Evolutionary conservation across 2,797 vertebrate species (phyloP).

Genomic region (Lepidocolaptes lacrymiger): DNA sequence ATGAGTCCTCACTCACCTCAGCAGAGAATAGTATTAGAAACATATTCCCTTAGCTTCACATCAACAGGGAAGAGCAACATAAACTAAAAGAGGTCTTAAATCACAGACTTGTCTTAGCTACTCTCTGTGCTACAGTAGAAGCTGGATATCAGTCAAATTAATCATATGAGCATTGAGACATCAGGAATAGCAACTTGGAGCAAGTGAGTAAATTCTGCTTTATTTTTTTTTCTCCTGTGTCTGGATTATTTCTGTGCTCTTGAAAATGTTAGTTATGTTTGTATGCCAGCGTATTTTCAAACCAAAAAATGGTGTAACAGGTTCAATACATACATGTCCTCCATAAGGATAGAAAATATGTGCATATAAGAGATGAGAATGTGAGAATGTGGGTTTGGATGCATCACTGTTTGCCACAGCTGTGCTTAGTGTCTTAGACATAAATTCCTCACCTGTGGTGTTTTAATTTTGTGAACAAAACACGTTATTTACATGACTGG

Average conservation of each 20-base stretch:
- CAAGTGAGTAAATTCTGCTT: neutral
- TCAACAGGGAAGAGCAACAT: neutral
- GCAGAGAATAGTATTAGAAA: neutral
- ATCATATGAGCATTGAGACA: neutral
- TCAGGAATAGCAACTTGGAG: neutral
- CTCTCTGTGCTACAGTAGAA: neutral
- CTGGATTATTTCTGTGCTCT: neutral
- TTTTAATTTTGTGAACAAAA: neutral
- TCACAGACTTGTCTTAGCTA: neutral
- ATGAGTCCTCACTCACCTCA: neutral
- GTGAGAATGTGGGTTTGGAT: neutral
- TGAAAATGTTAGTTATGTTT: slow-evolving; percentile 2
- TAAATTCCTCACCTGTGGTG: neutral
- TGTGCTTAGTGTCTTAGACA: neutral
- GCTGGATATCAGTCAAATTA: neutral
- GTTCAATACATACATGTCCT: neutral
- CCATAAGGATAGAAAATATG: neutral
- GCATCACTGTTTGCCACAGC: neutral
- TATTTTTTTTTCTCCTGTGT: neutral
- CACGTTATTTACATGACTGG: neutral
- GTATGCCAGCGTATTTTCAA: neutral
- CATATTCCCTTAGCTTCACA: neutral
- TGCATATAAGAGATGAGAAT: neutral
- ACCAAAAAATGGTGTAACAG: neutral
- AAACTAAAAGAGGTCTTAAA: neutral